phyloP scores from a whole-genome alignment of 2,113 vertebrate species.

The Megatriorchis doriae region DNA sequence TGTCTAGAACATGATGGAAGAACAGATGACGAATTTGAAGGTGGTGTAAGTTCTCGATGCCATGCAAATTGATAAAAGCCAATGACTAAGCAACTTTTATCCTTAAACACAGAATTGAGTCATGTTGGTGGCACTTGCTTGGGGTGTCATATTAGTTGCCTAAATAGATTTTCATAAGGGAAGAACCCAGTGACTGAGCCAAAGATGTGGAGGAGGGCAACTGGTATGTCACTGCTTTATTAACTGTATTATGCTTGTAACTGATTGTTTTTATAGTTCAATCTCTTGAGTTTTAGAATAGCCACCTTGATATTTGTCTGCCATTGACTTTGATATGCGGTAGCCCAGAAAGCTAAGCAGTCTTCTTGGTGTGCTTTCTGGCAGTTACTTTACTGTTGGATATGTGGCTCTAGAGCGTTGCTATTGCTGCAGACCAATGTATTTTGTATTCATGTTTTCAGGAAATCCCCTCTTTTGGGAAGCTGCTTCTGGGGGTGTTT shows the following conservation, averaged over 20 bases:
- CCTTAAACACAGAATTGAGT: neutral
- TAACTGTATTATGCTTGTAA: neutral
- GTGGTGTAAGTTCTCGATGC: neutral
- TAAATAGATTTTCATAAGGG: neutral
- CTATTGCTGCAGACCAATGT: neutral
- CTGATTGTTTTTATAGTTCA: neutral
- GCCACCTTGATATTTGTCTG: neutral
- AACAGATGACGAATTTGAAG: neutral
- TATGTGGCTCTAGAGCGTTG: fast-evolving
- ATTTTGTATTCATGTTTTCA: neutral
- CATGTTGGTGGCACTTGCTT: neutral
- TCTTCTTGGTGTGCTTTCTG: neutral
- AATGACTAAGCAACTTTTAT: neutral
- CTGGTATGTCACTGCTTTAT: neutral
- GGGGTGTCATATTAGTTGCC: neutral
- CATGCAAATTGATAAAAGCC: neutral
- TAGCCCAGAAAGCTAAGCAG: too few species aligned
- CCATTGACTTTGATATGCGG: fast-evolving
- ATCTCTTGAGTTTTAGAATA: neutral
- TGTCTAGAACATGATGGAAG: neutral
- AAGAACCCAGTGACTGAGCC: neutral
- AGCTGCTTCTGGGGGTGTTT: neutral
- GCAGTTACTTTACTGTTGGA: neutral
- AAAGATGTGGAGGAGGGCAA: neutral
- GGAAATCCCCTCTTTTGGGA: conserved; percentile 39